Base-by-base conservation (phyloP, 2,113 vertebrate genomes). In the Pogona vitticeps region DNA sequence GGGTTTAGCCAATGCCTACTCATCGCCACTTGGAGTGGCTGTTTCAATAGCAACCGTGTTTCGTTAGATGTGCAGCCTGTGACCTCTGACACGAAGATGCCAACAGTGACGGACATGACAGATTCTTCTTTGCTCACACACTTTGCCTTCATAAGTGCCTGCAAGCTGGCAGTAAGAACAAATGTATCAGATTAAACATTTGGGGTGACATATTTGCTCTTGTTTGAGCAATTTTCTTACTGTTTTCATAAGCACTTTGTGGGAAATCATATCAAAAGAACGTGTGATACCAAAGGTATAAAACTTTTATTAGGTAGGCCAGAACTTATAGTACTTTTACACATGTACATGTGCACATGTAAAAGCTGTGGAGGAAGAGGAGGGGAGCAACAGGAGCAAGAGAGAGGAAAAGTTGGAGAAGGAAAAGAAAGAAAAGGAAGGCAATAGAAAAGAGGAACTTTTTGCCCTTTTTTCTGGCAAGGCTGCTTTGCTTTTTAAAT, bases 1-100 rank as follows among this genome's bases (percentile, higher is more conserved):
- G 88, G 97, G 97, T 26, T 96, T 99, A 28, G 96, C 98, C 0
- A 91, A 95, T 0, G 97, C 97, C 67, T 99, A 99, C 88, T 95
- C 97, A 0, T 95, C 97, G 56, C 98, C 98, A 0, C 95, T 98
- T 1, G 95, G 95, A 0, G 94, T 97, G 6, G 92, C 97, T 5
- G 91, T 97, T 79, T 95, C 97, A 0, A 96, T 98, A 76, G 91
- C 95, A 1, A 96, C 97, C 0, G 89, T 95, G 0, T 67, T 95
- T 83, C 96, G 94, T 89, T 97, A 97, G 90, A 0, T 0, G n/a
- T 7, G 52, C 1, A 28, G 42, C 80, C 33, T 20, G 0, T 0
- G 0, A 0, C 0, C 63, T 70, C 81, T 8, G 0, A 14, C 3
- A 67, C 33, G 1, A 82, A 65, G 63, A 38, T 63, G 6, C n/a